phyloP scores from a whole-genome alignment of 2,113 vertebrate genomes.

The Myiopsitta monachus region DNA sequence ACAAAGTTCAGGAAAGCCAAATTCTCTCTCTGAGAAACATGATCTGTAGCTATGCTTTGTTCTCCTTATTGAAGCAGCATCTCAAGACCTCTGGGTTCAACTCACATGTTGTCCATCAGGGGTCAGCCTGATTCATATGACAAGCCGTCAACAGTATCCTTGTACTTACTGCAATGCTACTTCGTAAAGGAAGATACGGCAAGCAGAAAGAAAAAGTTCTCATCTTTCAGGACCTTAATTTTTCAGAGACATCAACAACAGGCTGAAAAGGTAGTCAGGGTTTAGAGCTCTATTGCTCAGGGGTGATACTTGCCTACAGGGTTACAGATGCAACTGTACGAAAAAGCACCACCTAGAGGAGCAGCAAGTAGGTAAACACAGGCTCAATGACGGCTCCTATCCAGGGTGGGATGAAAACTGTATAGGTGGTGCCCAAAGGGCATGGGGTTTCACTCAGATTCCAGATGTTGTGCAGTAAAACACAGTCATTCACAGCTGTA shows the following conservation, averaged over 20 bases:
- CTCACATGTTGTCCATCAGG: no score
- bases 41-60: accelerated
- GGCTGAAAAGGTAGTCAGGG: not conserved
- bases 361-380: not conserved
- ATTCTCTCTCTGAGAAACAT: not conserved
- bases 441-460: not conserved
- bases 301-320: not conserved
- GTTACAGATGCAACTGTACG: not conserved
- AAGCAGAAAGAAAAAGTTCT: not conserved
- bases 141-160: not conserved
- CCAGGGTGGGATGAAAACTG: not conserved
- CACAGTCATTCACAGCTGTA: accelerated
- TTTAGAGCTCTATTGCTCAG: accelerated
- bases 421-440: not conserved
- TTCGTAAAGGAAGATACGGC: not conserved
- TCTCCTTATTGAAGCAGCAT: not conserved
- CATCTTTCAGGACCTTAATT: not conserved
- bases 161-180: not conserved
- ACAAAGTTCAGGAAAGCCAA: not conserved
- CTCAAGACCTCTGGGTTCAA: not conserved
- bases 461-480: not conserved
- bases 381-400: not conserved
- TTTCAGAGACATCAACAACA: not conserved
- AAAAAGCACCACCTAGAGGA: not conserved
- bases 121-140: not conserved